These are phyloP conservation scores for Scalopus aquaticus DNA, from an alignment of 2,113 vertebrate genomes.

Conservation along the genomic window DNA sequence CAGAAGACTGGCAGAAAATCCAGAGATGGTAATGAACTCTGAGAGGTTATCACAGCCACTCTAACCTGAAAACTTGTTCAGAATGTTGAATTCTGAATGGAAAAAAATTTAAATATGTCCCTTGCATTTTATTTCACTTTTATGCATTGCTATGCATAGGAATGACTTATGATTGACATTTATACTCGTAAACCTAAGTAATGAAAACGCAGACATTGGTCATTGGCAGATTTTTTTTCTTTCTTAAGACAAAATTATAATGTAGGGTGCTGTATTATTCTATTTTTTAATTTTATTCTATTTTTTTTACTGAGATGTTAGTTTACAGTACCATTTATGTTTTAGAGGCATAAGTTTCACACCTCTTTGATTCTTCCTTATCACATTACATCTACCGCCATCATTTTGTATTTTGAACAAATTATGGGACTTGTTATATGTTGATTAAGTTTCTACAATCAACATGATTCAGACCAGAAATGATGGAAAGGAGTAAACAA, in stretches of 20 bases:
- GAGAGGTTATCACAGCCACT: neutral
- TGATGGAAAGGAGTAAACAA: constrained; percentile 19
- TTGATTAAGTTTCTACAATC: constrained; percentile 9
- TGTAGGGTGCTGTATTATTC: too few species aligned
- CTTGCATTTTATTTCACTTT: constrained; percentile 1
- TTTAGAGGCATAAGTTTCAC: too few species aligned
- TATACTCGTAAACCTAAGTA: neutral
- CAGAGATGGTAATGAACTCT: neutral
- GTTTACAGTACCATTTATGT: too few species aligned
- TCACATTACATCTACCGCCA: too few species aligned
- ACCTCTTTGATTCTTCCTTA: too few species aligned
- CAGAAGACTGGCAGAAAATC: neutral
- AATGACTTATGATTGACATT: neutral
- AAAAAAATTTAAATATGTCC: neutral
- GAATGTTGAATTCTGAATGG: neutral
- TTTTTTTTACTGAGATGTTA: too few species aligned
- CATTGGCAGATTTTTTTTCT: neutral
- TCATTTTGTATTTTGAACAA: constrained; percentile 3
- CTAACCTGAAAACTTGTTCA: neutral
- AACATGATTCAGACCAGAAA: neutral
- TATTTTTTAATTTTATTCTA: too few species aligned
- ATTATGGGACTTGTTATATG: neutral
- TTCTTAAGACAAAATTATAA: constrained; percentile 5
- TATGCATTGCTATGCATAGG: neutral
- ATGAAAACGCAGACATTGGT: neutral